These are phyloP conservation scores for Tympanoctomys barrerae DNA, from an alignment of 2,797 vertebrate genomes.

Conservation along the genomic window DNA sequence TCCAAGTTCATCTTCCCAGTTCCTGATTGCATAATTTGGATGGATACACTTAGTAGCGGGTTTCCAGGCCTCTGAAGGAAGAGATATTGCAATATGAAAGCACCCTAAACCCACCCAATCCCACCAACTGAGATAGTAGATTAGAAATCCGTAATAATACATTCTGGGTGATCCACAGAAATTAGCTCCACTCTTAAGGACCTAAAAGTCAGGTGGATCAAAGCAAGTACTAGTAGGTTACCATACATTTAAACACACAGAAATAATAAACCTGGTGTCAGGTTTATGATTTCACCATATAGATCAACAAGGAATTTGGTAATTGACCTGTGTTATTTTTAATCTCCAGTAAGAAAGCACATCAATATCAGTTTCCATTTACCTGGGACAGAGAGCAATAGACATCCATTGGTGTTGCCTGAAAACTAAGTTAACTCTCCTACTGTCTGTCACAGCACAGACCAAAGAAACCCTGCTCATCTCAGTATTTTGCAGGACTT, in stretches of 20 bases:
- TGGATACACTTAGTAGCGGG: background rate
- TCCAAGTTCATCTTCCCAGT: background rate
- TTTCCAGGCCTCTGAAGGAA: background rate
- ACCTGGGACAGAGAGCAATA: background rate
- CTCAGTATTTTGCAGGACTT: background rate
- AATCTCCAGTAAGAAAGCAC: background rate
- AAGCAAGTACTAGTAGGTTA: background rate
- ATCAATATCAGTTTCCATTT: constrained; percentile 3
- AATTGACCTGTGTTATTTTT: constrained; percentile 31
- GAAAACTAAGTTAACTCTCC: background rate
- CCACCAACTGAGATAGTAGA: background rate
- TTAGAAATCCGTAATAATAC: background rate
- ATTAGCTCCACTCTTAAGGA: background rate
- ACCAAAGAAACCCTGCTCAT: background rate
- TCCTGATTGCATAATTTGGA: background rate
- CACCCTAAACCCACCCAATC: background rate
- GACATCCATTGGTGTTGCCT: background rate
- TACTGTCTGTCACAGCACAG: background rate
- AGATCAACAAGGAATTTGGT: background rate
- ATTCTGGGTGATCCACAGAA: background rate
- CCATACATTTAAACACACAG: background rate
- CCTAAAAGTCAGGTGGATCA: background rate
- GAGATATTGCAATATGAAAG: background rate
- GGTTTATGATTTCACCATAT: background rate
- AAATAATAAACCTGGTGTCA: background rate